Base-by-base conservation (phyloP, 2,888 invertebrate genomes). In the Euzetes globulus region DNA sequence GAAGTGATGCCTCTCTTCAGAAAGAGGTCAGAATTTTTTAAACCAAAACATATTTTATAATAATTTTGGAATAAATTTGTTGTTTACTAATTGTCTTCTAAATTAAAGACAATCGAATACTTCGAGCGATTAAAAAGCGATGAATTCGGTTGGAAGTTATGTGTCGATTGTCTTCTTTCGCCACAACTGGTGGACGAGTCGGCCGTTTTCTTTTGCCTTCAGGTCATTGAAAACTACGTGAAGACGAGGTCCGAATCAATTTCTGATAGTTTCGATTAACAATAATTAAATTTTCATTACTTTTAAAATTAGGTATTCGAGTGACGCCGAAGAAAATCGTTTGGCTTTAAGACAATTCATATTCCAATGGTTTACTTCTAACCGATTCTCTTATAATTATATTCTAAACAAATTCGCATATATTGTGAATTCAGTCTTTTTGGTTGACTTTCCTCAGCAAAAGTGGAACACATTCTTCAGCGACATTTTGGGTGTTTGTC, bases 351-450 rank as follows among this genome's bases (percentile, higher is more conserved):
- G 60, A 17, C 75, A 75, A 47, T 71, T 75, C n/a, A 50, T 75
- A 37, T 55, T 75, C 13, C 65, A 73, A 33, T 70, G 75, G 55
- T 75, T 75, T 50, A 58, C 55, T n/a, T 41, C 75, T 17, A 60
- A 72, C 9, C 1, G 37, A 15, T 68, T 72, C 13, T 13, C 25
- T 15, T 68, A 68, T 17, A 80, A 80, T 25, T 86, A 84, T 79
- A 80, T 87, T 19, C 81, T 82, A 52, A 87, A 87, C 80, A 87
- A 87, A 80, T 82, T 84, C 55, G 86, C 86, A 15, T 86, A 87
- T 80, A 80, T 87, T 17, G 82, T 85, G 76, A 83, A 85, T 1
- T 80, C 86, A 55, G 84, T 85, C 0, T 87, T 86, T 80, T 81
- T 86, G 9, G 81, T 81, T 29, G 87, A 87, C 80, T 87, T 84